Percentiles rank a stretch among this genome's conserved stretches.
Conservation (phyloP, 2,797 vertebrate species). For the Macroramphosus scolopax region DNA sequence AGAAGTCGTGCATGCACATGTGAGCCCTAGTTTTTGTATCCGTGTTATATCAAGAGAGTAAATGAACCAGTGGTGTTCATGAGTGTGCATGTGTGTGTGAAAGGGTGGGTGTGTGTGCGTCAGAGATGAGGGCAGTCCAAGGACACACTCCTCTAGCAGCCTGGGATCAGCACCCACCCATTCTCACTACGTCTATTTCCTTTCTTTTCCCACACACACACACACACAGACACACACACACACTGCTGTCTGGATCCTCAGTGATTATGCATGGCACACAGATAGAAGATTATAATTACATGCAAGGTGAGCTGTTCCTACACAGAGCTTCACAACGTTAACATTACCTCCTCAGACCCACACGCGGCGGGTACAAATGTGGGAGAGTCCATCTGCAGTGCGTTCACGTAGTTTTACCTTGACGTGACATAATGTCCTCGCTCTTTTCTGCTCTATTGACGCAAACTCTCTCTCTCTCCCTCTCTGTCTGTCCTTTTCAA, state of each 20-base stretch:
- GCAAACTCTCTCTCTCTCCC: slow-evolving; percentile 30
- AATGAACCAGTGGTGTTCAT: slow-evolving; percentile 45
- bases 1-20: slow-evolving; percentile 21
- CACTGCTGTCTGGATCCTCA: slow-evolving; percentile 35
- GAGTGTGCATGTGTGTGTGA: slow-evolving; percentile 23
- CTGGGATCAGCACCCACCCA: slow-evolving; percentile 63
- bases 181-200: slow-evolving; percentile 49
- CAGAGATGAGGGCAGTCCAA: slow-evolving; percentile 79
- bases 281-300: slow-evolving; percentile 63
- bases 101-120: slow-evolving; percentile 61
- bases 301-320: slow-evolving; percentile 55
- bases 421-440: slow-evolving; percentile 68
- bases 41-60: slow-evolving; percentile 46
- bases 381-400: slow-evolving; percentile 69
- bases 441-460: slow-evolving; percentile 40
- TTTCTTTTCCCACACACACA: slow-evolving; percentile 29
- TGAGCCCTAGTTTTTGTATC: slow-evolving; percentile 45
- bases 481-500: slow-evolving; percentile 51
- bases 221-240: slow-evolving; percentile 30
- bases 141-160: slow-evolving; percentile 73
- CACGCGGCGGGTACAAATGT: slow-evolving; percentile 55
- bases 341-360: slow-evolving; percentile 37
- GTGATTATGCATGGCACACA: slow-evolving; percentile 56
- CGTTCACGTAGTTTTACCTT: slow-evolving; percentile 67
- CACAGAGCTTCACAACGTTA: slow-evolving; percentile 35